A percentile compares a stretch with the other conserved stretches of the same genome.
Evolutionary conservation across 2,888 invertebrate species (phyloP).

Genomic region (Omphaloscelis lunosa): DNA sequence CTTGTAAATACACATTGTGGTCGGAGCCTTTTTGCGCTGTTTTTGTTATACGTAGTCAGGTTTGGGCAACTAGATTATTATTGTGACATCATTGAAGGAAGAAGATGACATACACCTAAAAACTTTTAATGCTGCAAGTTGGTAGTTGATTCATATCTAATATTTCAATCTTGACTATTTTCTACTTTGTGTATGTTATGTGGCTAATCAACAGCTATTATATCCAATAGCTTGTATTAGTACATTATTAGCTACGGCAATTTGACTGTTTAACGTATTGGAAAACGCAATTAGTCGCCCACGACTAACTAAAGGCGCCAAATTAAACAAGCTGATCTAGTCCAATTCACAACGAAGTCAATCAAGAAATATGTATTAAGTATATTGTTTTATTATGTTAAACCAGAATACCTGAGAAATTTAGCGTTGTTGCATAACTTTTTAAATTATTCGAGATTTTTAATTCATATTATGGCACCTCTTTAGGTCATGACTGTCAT

Average conservation of each 20-base stretch:
- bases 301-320: slow-evolving; percentile 20
- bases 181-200: not conserved
- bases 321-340: slow-evolving; percentile 20
- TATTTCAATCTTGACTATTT: not conserved
- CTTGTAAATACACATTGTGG: slow-evolving; percentile 60
- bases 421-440: too few species aligned
- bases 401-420: too few species aligned
- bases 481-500: too few species aligned
- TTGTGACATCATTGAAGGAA: not conserved
- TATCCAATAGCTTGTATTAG: not conserved
- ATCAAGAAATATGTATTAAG: not conserved
- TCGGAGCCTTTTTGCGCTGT: slow-evolving; percentile 25
- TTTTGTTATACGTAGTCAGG: slow-evolving; percentile 28
- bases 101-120: not conserved
- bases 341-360: slow-evolving; percentile 18
- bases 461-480: too few species aligned
- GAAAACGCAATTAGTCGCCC: slow-evolving; percentile 39
- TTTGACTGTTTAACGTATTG: slow-evolving; percentile 29
- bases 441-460: too few species aligned
- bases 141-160: not conserved
- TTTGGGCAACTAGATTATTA: slow-evolving; percentile 20
- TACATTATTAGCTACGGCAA: slow-evolving; percentile 24
- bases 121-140: too few species aligned
- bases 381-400: not conserved
- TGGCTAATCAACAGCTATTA: not conserved